Evolutionary conservation across 1,140 invertebrate species (phyloP).

Genomic region (Lineus longissimus): DNA sequence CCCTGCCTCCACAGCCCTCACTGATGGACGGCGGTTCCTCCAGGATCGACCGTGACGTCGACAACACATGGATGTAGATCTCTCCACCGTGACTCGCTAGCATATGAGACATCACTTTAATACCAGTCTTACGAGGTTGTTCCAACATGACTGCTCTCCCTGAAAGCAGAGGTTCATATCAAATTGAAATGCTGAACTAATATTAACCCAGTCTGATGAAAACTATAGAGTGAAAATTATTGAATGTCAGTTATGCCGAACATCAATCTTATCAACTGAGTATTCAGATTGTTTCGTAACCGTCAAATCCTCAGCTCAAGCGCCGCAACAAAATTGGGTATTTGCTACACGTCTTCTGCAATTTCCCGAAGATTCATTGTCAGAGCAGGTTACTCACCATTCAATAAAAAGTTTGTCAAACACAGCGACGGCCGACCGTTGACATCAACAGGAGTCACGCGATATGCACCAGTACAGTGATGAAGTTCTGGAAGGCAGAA

Average conservation of each 20-base stretch:
- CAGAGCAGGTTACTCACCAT: constrained; percentile 61
- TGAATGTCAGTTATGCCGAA: too few relatives aligned
- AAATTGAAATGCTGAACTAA: not conserved
- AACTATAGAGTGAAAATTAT: too few relatives aligned
- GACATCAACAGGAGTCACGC: constrained; percentile 93
- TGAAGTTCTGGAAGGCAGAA: constrained; percentile 56
- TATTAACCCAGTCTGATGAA: too few relatives aligned
- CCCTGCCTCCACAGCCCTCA: constrained; percentile 85
- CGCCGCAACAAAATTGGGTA: too few relatives aligned
- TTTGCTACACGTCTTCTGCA: too few relatives aligned
- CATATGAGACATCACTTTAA: constrained; percentile 87
- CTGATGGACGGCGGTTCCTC: constrained; percentile 94
- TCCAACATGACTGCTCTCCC: constrained; percentile 84
- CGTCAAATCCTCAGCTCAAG: too few relatives aligned
- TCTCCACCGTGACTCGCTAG: constrained; percentile 90
- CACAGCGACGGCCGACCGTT: constrained; percentile 90
- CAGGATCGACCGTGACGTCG: constrained; percentile 77
- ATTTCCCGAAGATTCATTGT: too few relatives aligned
- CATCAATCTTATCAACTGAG: too few relatives aligned
- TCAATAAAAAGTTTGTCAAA: constrained; percentile 91
- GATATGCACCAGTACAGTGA: constrained; percentile 76
- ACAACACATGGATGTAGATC: constrained; percentile 91
- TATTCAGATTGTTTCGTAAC: too few relatives aligned
- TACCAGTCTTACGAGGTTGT: constrained; percentile 81
- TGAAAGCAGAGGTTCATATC: constrained; percentile 15